phyloP scores from a whole-genome alignment of 2,797 vertebrate species.

The Limosa lapponica region DNA sequence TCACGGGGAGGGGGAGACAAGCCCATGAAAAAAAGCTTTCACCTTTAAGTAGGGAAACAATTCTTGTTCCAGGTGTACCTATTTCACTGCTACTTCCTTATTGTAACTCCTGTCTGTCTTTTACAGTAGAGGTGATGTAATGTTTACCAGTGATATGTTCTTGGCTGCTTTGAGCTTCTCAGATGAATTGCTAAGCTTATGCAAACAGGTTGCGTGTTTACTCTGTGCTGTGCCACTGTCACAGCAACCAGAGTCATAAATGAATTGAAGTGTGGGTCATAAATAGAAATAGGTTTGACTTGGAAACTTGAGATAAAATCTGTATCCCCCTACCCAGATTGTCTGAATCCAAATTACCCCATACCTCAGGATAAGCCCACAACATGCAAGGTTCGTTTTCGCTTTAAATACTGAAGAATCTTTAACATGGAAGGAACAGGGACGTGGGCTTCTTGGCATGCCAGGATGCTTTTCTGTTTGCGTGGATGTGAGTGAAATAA shows the following conservation, averaged over 20 bases:
- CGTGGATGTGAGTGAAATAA: background rate
- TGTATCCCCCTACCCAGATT: background rate
- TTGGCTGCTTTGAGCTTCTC: constrained; percentile 24
- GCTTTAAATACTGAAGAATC: background rate
- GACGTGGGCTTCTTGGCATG: background rate
- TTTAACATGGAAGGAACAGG: background rate
- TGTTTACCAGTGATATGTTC: constrained; percentile 26
- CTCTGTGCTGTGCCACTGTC: constrained; percentile 39
- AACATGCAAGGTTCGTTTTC: background rate
- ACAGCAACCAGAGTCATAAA: constrained; percentile 41
- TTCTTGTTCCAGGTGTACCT: background rate
- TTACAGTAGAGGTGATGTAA: constrained; percentile 9
- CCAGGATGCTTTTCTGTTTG: background rate
- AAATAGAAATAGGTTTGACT: constrained; percentile 56
- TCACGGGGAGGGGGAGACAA: background rate
- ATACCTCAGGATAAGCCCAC: background rate
- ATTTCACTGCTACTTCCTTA: background rate
- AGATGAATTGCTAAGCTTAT: constrained; percentile 53
- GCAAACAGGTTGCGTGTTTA: constrained; percentile 61
- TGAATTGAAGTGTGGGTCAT: constrained; percentile 31
- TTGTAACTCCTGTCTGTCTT: background rate
- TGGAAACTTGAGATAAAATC: constrained; percentile 22
- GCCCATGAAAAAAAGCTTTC: background rate
- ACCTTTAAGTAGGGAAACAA: background rate
- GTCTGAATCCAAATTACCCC: background rate